Evolutionary conservation across 2,113 vertebrate genomes (phyloP).

Genomic region (Blennius ocellaris): DNA sequence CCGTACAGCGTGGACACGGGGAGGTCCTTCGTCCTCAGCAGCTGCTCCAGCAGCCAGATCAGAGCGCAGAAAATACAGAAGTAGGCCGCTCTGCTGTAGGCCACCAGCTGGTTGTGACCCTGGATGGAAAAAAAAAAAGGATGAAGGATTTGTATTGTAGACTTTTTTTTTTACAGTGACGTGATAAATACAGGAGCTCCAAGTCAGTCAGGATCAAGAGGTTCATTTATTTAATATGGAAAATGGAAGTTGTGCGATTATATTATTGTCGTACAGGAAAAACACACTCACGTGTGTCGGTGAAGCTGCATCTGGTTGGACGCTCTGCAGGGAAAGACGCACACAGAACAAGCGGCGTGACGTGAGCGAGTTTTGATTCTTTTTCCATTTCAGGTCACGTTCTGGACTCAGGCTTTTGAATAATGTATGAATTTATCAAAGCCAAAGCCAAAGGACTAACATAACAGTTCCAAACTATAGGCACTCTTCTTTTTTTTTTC

Average conservation of each 20-base stretch:
- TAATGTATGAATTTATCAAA: too few species aligned
- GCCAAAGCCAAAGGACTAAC: too few species aligned
- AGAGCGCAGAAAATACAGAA: conserved; percentile 96
- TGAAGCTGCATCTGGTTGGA: conserved; percentile 97
- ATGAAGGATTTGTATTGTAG: too few species aligned
- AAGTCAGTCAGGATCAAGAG: background rate
- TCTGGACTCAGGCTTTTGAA: too few species aligned
- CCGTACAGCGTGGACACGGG: conserved; percentile 90
- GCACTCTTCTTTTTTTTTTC: too few species aligned
- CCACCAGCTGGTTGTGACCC: conserved; percentile 97
- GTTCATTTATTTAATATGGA: background rate
- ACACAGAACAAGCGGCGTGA: conserved; percentile 30
- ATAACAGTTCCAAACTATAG: too few species aligned
- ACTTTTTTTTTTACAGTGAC: too few species aligned
- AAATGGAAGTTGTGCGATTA: conserved; percentile 14
- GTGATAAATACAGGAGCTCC: too few species aligned
- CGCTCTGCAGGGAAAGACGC: conserved; percentile 85
- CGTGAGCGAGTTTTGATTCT: too few species aligned
- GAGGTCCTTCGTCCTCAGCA: conserved; percentile 86
- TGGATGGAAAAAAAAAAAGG: conserved; percentile 52
- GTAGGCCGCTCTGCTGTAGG: conserved; percentile 95
- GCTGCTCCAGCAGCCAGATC: conserved; percentile 93
- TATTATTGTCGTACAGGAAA: background rate
- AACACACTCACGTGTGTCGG: conserved; percentile 92
- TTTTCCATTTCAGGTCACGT: too few species aligned